Evolutionary conservation across 1,140 invertebrate species (phyloP).

Genomic region (Polypedilum vanderplanki): DNA sequence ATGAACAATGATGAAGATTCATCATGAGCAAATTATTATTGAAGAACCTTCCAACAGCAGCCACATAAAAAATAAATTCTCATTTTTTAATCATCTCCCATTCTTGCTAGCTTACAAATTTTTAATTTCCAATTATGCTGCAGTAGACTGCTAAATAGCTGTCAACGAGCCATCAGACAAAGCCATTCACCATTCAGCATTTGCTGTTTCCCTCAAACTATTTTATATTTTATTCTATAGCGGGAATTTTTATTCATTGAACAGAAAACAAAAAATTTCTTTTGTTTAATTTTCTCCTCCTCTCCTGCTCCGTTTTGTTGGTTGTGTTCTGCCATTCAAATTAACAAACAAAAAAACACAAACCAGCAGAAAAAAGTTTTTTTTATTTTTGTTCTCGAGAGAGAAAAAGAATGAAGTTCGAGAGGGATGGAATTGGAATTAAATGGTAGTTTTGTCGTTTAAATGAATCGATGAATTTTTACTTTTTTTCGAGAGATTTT

Average conservation of each 20-base stretch:
- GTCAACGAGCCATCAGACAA: constrained; percentile 22
- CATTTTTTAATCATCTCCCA: too few relatives aligned
- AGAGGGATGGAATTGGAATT: neutral
- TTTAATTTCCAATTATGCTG: constrained; percentile 24
- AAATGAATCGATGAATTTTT: neutral
- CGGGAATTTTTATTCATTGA: neutral
- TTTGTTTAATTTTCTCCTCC: neutral
- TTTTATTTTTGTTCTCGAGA: neutral
- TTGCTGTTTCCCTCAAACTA: constrained; percentile 12
- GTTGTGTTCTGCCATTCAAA: neutral
- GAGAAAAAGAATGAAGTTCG: neutral
- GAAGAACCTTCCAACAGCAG: too few relatives aligned
- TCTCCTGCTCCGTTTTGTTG: neutral
- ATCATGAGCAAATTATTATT: too few relatives aligned
- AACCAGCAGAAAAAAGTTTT: constrained; percentile 8
- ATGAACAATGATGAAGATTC: too few relatives aligned
- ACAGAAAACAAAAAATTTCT: neutral
- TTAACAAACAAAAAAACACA: constrained; percentile 14
- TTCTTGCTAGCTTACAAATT: neutral
- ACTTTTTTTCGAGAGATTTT: neutral
- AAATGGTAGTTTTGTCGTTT: neutral
- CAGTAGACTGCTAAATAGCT: constrained; percentile 27
- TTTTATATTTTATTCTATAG: neutral
- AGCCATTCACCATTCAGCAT: constrained; percentile 10
- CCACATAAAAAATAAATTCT: too few relatives aligned